phyloP scores from a whole-genome alignment of 2,888 invertebrate genomes.

The Parnassius apollo region DNA sequence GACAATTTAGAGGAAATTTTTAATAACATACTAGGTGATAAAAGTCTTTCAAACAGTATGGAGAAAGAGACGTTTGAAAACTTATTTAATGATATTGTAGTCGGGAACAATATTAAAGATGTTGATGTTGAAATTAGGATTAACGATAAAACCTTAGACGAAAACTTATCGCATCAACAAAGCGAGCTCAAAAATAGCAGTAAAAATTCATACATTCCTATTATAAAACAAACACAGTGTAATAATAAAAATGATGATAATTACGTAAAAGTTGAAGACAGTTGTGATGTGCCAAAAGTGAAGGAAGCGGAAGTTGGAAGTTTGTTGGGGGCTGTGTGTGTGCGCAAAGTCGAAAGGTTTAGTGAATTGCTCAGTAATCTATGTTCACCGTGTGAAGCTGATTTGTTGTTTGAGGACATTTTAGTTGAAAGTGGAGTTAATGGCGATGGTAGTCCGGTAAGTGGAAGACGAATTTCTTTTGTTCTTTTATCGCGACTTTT shows the following conservation, averaged over 20 bases:
- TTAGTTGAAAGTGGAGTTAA: slow-evolving; percentile 69
- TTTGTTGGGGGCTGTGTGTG: slow-evolving; percentile 72
- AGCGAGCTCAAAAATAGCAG: slow-evolving; percentile 57
- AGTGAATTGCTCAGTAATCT: slow-evolving; percentile 78
- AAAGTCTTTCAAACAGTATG: slow-evolving; percentile 50
- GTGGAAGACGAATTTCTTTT: slow-evolving; percentile 28
- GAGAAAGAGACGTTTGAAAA: slow-evolving; percentile 65
- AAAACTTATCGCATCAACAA: slow-evolving; percentile 33
- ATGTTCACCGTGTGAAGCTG: slow-evolving; percentile 74
- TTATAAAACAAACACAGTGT: slow-evolving; percentile 48
- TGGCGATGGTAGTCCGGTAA: slow-evolving; percentile 56
- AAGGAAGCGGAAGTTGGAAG: slow-evolving; percentile 56
- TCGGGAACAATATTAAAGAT: slow-evolving; percentile 36
- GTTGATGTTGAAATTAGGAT: slow-evolving; percentile 41
- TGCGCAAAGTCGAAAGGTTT: slow-evolving; percentile 75
- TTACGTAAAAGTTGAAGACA: slow-evolving; percentile 50
- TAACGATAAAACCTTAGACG: slow-evolving; percentile 41
- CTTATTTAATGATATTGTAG: slow-evolving; percentile 64
- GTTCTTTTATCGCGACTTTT: too few species aligned
- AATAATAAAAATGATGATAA: slow-evolving; percentile 46
- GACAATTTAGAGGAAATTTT: slow-evolving; percentile 63
- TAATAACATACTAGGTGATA: slow-evolving; percentile 62
- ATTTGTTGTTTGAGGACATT: slow-evolving; percentile 71
- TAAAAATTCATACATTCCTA: slow-evolving; percentile 57
- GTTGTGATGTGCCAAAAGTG: slow-evolving; percentile 69